These are phyloP conservation scores for Cydia strobilella DNA, from an alignment of 1,140 invertebrate genomes.

Conservation along the genomic window DNA sequence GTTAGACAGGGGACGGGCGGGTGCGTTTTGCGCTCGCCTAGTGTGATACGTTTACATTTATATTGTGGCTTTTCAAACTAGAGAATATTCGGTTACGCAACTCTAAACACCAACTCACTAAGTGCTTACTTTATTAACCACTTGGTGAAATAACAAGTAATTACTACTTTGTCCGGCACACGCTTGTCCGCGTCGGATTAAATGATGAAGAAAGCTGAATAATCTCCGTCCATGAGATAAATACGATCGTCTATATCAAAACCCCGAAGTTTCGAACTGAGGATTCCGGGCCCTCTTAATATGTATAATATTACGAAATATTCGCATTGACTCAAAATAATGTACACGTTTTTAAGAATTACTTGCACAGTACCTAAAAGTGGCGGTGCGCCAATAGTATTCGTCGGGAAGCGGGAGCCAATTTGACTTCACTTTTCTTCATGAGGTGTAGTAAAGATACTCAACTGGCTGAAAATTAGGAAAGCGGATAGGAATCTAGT, in stretches of 20 bases:
- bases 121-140: constrained; percentile 24
- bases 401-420: too few relatives aligned
- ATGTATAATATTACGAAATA: not conserved
- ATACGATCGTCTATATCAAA: constrained; percentile 38
- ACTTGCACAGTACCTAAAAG: not conserved
- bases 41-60: constrained; percentile 21
- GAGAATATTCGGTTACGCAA: constrained; percentile 31
- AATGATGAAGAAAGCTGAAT: constrained; percentile 33
- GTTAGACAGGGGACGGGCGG: constrained; percentile 23
- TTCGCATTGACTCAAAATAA: not conserved
- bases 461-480: too few relatives aligned
- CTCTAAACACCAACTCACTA: constrained; percentile 40
- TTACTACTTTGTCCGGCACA: not conserved
- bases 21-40: constrained; percentile 3
- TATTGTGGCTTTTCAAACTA: constrained; percentile 30
- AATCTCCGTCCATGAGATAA: constrained; percentile 66
- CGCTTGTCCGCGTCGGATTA: not conserved
- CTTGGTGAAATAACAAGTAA: constrained; percentile 18
- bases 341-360: constrained; percentile 15
- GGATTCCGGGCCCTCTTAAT: not conserved
- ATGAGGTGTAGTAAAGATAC: too few relatives aligned
- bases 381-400: too few relatives aligned
- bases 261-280: constrained; percentile 16
- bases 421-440: too few relatives aligned
- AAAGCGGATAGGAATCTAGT: too few relatives aligned